These are phyloP conservation scores for Anableps anableps DNA, from an alignment of 2,797 vertebrate species.

Conservation along the genomic window DNA sequence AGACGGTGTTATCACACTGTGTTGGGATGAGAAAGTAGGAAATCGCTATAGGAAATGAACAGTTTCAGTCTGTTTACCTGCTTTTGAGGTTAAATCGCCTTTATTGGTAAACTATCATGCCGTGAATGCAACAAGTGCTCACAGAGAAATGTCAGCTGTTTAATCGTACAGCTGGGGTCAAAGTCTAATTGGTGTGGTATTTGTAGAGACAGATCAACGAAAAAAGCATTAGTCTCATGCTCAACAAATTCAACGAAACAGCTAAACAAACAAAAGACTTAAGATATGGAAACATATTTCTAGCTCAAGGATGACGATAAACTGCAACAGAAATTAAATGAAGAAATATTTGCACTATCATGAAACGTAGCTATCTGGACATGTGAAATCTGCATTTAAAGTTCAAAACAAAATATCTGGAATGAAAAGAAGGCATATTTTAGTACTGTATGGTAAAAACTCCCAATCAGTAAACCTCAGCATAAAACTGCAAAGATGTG, in stretches of 20 bases:
- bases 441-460: not conserved
- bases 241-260: not conserved
- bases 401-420: not conserved
- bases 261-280: not conserved
- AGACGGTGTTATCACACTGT: conserved; percentile 14
- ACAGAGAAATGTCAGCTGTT: not conserved
- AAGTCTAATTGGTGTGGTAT: not conserved
- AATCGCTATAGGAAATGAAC: not conserved
- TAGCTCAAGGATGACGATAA: not conserved
- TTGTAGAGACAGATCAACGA: not conserved
- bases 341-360: not conserved
- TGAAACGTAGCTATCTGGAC: not conserved
- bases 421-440: not conserved
- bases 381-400: not conserved
- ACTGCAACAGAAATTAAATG: not conserved
- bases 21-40: not conserved
- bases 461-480: not conserved
- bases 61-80: conserved; percentile 17
- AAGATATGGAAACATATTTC: not conserved
- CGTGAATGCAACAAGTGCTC: not conserved
- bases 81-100: not conserved
- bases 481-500: not conserved
- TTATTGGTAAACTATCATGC: not conserved
- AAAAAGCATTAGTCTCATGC: not conserved
- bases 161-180: not conserved